phyloP scores from a whole-genome alignment of 2,113 vertebrate species.

The Cromileptes altivelis region DNA sequence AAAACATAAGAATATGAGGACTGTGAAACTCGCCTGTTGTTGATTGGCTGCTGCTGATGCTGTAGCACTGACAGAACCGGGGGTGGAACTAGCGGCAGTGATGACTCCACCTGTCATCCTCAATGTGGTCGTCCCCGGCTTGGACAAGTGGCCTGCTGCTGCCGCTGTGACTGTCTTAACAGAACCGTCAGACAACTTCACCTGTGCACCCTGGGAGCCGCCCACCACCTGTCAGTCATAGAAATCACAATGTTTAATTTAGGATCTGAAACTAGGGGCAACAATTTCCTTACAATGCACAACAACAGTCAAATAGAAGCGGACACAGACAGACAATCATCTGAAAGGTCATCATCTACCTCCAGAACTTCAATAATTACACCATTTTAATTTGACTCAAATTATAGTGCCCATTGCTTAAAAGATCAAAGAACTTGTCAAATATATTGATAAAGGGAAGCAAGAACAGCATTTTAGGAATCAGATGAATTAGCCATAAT shows the following conservation, averaged over 20 bases:
- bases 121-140: slow-evolving; percentile 93
- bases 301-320: neutral
- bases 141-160: slow-evolving; percentile 90
- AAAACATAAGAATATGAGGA: neutral
- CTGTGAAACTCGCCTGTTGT: slow-evolving; percentile 76
- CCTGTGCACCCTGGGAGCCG: slow-evolving; percentile 89
- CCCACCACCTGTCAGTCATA: slow-evolving; percentile 86
- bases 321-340: neutral
- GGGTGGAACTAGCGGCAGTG: slow-evolving; percentile 88
- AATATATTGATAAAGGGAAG: neutral
- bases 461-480: neutral
- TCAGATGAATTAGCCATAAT: neutral
- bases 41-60: slow-evolving; percentile 73
- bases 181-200: slow-evolving; percentile 94
- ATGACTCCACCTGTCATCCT: slow-evolving; percentile 95
- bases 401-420: neutral
- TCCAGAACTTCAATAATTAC: neutral
- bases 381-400: neutral
- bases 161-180: slow-evolving; percentile 89
- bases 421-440: neutral
- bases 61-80: slow-evolving; percentile 83
- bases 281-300: neutral
- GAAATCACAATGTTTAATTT: neutral
- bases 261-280: neutral
- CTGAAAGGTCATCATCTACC: neutral